These are phyloP conservation scores for Rhyacichthys aspro DNA, from an alignment of 2,797 vertebrate genomes.

Conservation along the genomic window DNA sequence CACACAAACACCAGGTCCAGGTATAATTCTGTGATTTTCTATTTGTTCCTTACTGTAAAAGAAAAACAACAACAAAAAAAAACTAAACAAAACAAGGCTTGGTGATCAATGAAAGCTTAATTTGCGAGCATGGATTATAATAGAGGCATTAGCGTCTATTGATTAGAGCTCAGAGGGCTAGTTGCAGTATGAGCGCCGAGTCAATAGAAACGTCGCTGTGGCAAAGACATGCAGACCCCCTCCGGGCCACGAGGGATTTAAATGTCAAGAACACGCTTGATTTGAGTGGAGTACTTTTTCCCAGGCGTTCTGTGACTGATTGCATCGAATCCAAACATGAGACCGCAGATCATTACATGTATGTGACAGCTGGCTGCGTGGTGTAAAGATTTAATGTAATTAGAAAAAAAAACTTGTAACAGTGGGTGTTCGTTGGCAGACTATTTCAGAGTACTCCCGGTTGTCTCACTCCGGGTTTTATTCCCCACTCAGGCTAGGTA, in stretches of 20 bases:
- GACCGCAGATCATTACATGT: background rate
- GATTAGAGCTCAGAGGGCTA: slow-evolving; percentile 63
- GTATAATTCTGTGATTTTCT: slow-evolving; percentile 14
- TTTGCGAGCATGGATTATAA: slow-evolving; percentile 78
- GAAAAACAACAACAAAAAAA: too few relatives aligned
- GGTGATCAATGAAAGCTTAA: slow-evolving; percentile 78
- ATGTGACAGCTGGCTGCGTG: too few relatives aligned
- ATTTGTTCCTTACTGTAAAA: slow-evolving; percentile 31
- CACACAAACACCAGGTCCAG: background rate
- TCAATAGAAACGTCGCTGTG: slow-evolving; percentile 66
- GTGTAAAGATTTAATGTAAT: background rate
- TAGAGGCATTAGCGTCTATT: slow-evolving; percentile 76
- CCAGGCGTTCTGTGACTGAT: background rate
- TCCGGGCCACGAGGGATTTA: slow-evolving; percentile 38
- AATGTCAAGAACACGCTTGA: slow-evolving; percentile 64
- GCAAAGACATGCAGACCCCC: slow-evolving; percentile 56
- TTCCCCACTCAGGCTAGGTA: too few relatives aligned
- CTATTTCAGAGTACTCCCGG: too few relatives aligned
- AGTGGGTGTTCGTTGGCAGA: too few relatives aligned
- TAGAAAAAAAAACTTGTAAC: too few relatives aligned
- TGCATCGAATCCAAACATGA: background rate
- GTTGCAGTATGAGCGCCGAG: slow-evolving; percentile 56
- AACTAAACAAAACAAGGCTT: slow-evolving; percentile 37
- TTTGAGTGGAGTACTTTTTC: slow-evolving; percentile 24
- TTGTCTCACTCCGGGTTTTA: too few relatives aligned